Percentiles rank a stretch among this genome's conserved stretches.
phyloP scores from a whole-genome alignment of 92 coral and sea anemone species.

The Epizoanthus fatuus region DNA sequence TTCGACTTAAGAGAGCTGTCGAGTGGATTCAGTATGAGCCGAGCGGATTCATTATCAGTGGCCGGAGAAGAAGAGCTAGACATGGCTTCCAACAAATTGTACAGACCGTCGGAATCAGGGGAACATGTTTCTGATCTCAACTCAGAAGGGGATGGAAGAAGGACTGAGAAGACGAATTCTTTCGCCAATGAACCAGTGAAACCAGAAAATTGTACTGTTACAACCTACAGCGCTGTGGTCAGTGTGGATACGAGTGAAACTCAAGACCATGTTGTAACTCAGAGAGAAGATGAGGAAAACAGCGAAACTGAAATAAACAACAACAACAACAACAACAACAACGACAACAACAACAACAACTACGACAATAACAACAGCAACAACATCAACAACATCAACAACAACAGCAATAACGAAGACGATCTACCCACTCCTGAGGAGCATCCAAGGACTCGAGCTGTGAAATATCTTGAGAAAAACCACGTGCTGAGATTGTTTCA shows the following conservation, averaged over 20 bases:
- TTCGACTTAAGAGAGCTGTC: conserved; percentile 26
- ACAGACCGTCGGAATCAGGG: neutral
- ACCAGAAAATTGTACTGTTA: neutral
- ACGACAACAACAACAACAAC: no score
- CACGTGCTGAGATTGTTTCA: conserved; percentile 83
- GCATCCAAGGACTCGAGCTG: conserved; percentile 77
- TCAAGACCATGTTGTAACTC: neutral
- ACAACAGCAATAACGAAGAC: neutral
- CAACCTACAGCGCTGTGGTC: neutral
- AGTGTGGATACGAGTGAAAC: neutral
- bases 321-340: neutral
- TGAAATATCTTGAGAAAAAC: conserved; percentile 80
- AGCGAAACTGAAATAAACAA: neutral
- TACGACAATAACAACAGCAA: no score
- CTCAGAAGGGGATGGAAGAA: neutral
- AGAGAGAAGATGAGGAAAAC: neutral
- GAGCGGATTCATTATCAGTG: conserved; percentile 9
- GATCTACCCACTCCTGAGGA: conserved; percentile 23
- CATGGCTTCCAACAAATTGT: neutral
- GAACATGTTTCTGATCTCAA: neutral
- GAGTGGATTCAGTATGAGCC: conserved; percentile 18
- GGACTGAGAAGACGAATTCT: neutral
- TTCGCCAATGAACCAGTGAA: neutral
- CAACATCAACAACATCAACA: no score
- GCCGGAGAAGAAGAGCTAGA: conserved; percentile 24